Conservation (phyloP, 2,888 invertebrate species). For the Leptothorax acervorum region DNA sequence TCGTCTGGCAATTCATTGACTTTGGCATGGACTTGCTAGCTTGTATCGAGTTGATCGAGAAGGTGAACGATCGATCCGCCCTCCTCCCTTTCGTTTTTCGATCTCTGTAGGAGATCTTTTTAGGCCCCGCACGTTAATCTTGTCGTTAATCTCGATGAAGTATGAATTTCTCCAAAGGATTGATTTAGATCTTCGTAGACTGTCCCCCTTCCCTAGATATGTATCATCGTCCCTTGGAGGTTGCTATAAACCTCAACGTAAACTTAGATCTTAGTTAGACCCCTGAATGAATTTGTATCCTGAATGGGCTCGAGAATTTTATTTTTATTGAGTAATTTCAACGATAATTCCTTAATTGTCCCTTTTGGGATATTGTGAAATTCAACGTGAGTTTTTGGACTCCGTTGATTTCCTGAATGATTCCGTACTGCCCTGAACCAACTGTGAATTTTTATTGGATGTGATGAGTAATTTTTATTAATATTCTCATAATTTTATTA, state of each 20-base stretch:
- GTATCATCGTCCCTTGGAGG: neutral
- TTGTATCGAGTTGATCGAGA: conserved; percentile 99
- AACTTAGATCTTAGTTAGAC: neutral
- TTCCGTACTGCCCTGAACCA: neutral
- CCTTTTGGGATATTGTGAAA: neutral
- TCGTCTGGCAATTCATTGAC: conserved; percentile 99
- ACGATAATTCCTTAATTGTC: neutral
- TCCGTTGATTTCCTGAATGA: neutral
- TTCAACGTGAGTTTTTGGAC: neutral
- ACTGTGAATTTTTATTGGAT: conserved; percentile 1
- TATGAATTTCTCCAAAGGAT: conserved; percentile 23
- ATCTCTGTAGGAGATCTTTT: conserved; percentile 58
- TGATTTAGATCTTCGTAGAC: conserved; percentile 28
- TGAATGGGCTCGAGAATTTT: neutral
- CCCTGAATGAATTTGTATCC: neutral
- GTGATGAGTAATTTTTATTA: conserved; percentile 16
- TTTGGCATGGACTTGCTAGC: conserved; percentile 99
- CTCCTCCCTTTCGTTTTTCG: conserved; percentile 49
- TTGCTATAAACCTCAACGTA: neutral
- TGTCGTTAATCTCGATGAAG: conserved; percentile 19
- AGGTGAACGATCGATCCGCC: conserved; percentile 88
- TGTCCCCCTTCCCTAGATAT: neutral
- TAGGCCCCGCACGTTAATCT: conserved; percentile 38
- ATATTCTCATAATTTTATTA: neutral
- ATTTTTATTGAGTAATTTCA: neutral